phyloP scores from a whole-genome alignment of 1,140 invertebrate species.

The Trichoplusia ni region DNA sequence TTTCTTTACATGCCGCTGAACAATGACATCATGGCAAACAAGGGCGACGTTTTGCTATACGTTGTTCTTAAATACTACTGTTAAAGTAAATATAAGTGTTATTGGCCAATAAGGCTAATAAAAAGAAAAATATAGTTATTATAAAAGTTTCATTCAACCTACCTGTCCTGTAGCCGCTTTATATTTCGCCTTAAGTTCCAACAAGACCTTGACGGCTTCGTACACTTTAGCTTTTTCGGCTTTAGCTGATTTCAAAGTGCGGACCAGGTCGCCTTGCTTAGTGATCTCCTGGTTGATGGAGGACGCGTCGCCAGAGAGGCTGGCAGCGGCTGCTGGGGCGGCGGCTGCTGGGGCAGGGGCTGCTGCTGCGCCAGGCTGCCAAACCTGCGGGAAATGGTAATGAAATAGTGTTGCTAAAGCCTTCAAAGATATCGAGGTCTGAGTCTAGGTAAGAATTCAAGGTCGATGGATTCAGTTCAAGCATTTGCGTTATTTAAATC shows the following conservation, averaged over 20 bases:
- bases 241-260: constrained; percentile 85
- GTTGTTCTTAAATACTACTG: no score
- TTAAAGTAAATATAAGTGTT: no score
- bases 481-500: no score
- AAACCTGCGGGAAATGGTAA: constrained; percentile 42
- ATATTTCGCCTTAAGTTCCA: constrained; percentile 89
- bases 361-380: constrained; percentile 42
- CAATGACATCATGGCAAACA: no score
- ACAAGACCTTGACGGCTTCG: constrained; percentile 84
- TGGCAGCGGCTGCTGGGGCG: constrained; percentile 21
- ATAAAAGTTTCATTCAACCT: no score
- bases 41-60: no score
- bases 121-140: no score
- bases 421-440: no score
- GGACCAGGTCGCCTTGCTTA: constrained; percentile 87
- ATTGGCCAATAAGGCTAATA: no score
- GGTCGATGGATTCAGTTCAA: no score
- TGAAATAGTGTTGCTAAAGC: neutral
- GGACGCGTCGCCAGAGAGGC: constrained; percentile 29
- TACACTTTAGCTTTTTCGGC: constrained; percentile 79
- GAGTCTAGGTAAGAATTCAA: no score
- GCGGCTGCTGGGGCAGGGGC: neutral
- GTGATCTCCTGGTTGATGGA: constrained; percentile 82
- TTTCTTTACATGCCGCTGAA: no score
- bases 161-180: constrained; percentile 86